Conservation (phyloP, 2,113 vertebrate species). For the Ivindomyrus marchei region DNA sequence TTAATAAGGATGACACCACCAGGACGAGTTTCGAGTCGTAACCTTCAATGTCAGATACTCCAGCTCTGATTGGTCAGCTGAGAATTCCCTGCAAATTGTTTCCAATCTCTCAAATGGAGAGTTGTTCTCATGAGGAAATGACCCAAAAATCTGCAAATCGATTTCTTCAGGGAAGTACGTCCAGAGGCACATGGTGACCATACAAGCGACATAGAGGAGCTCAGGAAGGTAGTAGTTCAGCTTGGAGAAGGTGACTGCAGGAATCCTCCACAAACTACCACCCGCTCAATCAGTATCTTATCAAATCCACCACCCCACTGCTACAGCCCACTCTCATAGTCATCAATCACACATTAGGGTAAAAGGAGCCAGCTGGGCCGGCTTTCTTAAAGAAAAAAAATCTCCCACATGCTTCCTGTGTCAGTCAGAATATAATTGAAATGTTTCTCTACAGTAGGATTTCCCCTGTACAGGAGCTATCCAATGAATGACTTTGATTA, state of each 20-base stretch:
- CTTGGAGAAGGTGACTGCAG: neutral
- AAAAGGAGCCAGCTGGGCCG: neutral
- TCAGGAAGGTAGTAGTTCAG: neutral
- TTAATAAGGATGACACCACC: neutral
- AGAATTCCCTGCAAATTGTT: neutral
- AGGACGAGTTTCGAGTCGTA: neutral
- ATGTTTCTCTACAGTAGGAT: neutral
- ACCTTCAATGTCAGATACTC: neutral
- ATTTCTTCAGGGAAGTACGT: neutral
- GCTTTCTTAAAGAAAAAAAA: neutral
- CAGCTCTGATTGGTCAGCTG: neutral
- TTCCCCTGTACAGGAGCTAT: neutral
- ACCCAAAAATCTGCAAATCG: neutral
- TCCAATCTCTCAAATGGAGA: neutral
- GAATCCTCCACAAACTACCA: neutral
- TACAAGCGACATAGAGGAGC: neutral
- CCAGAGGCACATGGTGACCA: neutral
- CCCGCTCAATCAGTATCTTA: neutral
- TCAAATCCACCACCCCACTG: neutral
- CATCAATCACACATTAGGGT: neutral
- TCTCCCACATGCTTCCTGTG: neutral
- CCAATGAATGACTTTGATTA: neutral
- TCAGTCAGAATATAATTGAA: neutral
- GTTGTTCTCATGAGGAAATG: neutral
- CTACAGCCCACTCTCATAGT: neutral